phyloP scores from a whole-genome alignment of 2,888 invertebrate species.

The Torymus tubicola region DNA sequence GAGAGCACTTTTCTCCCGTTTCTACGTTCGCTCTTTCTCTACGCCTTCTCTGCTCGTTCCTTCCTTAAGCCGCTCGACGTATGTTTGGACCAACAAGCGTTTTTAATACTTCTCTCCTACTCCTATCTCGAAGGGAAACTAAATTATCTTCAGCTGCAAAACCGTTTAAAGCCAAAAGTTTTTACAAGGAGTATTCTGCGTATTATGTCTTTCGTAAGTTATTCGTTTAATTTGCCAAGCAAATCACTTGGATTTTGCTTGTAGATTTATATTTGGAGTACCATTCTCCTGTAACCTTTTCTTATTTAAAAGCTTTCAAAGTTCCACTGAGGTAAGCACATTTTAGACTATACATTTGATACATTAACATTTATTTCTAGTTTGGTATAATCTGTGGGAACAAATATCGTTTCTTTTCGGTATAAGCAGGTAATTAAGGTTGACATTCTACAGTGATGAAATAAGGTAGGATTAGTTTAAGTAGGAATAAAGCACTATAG shows the following conservation, averaged over 20 bases:
- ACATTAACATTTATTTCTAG: too few species aligned
- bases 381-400: too few species aligned
- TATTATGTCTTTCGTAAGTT: too few species aligned
- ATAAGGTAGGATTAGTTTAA: neutral
- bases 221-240: too few species aligned
- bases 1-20: conserved; percentile 18
- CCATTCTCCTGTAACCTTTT: too few species aligned
- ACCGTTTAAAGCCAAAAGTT: conserved; percentile 17
- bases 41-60: conserved; percentile 3
- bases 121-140: conserved; percentile 13
- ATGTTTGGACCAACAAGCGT: conserved; percentile 31
- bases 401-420: too few species aligned
- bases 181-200: neutral
- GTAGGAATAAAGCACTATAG: conserved; percentile 1
- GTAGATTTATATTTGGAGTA: too few species aligned
- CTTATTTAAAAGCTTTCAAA: too few species aligned
- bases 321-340: too few species aligned
- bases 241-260: too few species aligned
- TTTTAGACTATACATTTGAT: too few species aligned
- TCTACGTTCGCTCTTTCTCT: conserved; percentile 11
- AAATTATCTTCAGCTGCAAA: conserved; percentile 36
- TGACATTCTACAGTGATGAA: neutral
- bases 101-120: conserved; percentile 26
- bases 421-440: neutral
- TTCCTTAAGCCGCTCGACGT: conserved; percentile 15